Conservation (phyloP, 2,888 invertebrate genomes). For the Perizoma flavofasciatum region DNA sequence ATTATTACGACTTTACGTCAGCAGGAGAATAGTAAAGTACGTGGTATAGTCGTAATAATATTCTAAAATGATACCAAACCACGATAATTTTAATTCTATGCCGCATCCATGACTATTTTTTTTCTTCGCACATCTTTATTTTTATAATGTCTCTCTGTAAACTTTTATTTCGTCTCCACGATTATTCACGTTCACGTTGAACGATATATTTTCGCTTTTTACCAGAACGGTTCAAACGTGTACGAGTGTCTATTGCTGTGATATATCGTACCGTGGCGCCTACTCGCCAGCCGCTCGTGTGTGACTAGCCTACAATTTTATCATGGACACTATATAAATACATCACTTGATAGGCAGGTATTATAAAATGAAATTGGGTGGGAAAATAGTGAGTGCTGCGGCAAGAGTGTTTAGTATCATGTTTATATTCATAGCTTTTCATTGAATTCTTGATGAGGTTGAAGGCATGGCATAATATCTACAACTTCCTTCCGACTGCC, state of each 20-base stretch:
- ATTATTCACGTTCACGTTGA: conserved; percentile 72
- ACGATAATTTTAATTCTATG: conserved; percentile 5
- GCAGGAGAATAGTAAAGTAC: too few relatives aligned
- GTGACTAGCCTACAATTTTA: conserved; percentile 3
- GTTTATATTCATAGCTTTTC: background rate
- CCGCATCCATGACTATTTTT: conserved; percentile 46
- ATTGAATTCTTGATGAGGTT: background rate
- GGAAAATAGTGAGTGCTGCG: background rate
- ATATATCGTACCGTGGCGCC: conserved; percentile 46
- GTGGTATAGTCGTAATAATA: too few relatives aligned
- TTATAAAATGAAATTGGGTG: conserved; percentile 5
- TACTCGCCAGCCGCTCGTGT: conserved; percentile 4
- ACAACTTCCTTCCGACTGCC: too few relatives aligned
- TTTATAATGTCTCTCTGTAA: conserved; percentile 66
- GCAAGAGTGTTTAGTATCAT: background rate
- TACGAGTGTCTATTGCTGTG: conserved; percentile 48
- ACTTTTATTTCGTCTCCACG: conserved; percentile 64
- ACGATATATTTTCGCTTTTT: conserved; percentile 67
- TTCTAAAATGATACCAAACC: too few relatives aligned
- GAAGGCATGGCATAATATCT: too few relatives aligned
- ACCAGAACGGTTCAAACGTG: conserved; percentile 40
- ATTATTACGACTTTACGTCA: too few relatives aligned
- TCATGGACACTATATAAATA: conserved; percentile 13
- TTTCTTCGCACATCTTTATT: conserved; percentile 45
- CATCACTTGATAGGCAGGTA: background rate